Evolutionary conservation across 2,797 vertebrate genomes (phyloP), one percentile per base, ranked within the genome.

Genomic region (Ateles fusciceps): DNA sequence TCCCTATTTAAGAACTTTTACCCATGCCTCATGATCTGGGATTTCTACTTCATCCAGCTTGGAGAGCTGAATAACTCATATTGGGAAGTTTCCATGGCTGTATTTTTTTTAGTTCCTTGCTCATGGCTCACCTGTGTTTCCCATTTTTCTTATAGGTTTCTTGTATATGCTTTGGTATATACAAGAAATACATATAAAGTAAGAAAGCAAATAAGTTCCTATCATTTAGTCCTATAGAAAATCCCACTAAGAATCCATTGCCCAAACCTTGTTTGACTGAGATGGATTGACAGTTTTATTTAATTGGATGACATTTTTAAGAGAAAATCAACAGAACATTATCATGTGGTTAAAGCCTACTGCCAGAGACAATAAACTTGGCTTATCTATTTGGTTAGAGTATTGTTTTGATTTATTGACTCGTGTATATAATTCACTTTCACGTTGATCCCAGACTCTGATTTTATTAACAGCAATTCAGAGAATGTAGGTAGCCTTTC

Each of bases 371-470:
- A 87, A 79, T 61, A 78, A n/a, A 57, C n/a, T 81, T 93, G 85
- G 24, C 22, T 89, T 85, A 44, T 21, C 1, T 81, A 28, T 86
- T 92, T 94, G 42, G 14, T 72, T 78, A 85, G 19, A 85, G 1
- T 91, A 44, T 94, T 89, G 59, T 64, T 96, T 93, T 95, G 39
- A 50, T 94, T 93, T 84, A 64, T 75, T 92, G n/a, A 14, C 72
- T 80, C 68, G 89, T 76, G 12, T 80, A n/a, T 92, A 57, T 36
- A 61, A 55, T 88, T 85, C 12, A 79, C 50, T 93, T 93, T 86
- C 44, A 81, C 28, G 68, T 36, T 94, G 57, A 81, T 78, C 30
- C 17, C 44, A 97, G 52, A 84, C 4, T 79, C 28, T 68, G 1
- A 57, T 55, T 92, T 95, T 46, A 93, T 87, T 91, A 78, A 44